Evolutionary conservation across 2,888 invertebrate species (phyloP), one percentile per base, ranked within the genome.

Genomic region (Odontocerum albicorne): DNA sequence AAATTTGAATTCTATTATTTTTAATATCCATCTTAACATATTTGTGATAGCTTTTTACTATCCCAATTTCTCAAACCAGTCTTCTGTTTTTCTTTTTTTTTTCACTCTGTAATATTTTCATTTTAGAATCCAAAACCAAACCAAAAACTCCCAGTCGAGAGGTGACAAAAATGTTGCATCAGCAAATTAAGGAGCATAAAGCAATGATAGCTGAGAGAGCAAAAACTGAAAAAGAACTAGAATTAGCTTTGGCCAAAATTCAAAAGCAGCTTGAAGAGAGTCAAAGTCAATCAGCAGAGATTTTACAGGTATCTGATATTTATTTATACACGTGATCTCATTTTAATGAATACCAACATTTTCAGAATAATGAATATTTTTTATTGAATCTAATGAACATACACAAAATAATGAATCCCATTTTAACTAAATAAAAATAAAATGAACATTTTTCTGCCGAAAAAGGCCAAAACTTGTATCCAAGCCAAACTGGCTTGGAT

Each of bases 231-330:
- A 61, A 59, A 27, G 58, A 61, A 44, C 47, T 61, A 32, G 61
- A 61, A 43, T 13, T 46, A 32, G 58, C 58, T 13, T 50, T 61
- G 45, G 56, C 57, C 16, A 58, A 61, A 49, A 61, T 61, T 36
- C 58, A 61, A 53, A 61, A 59, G 50, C 61, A 61, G 16, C 47
- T 61, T 7, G 58, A 61, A 20, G 61, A 56, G 2, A 56, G 42
- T 39, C 61, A 61, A 39, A 49, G 12, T 35, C 55, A 58, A 46
- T 54, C 58, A 6, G 49, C 54, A 40, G 58, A 61, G 31, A 27
- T 56, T 12, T 22, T 54, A 19, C 58, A 59, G 53, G 61, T 59
- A 40, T 27, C 10, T 27, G 10, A 7, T 27, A 27, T 4, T 27
- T 27, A 27, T 27, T 27, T 27, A 27, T 27, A 27, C 10, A 27